Conservation (phyloP, 2,797 vertebrate genomes). For the Manis crassicaudata region DNA sequence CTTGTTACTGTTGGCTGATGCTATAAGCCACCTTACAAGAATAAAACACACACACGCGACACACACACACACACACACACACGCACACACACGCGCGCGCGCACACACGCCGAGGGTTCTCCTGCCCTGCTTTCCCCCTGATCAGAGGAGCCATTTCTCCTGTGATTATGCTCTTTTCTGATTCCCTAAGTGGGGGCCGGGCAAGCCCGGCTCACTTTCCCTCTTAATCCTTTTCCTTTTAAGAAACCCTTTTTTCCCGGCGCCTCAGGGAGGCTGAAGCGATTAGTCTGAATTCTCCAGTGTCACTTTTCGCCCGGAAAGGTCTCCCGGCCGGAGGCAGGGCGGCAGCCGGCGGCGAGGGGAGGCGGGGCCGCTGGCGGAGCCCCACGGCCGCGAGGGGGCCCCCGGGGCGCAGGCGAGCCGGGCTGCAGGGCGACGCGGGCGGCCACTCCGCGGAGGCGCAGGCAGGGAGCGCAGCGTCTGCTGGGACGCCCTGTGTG, state of each 20-base stretch:
- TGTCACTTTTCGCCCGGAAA: conserved; percentile 62
- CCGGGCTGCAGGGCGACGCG: background rate
- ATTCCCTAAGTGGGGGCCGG: conserved; percentile 42
- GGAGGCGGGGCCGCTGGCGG: background rate
- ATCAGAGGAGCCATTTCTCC: conserved; percentile 6
- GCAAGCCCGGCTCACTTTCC: conserved; percentile 64
- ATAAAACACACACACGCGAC: background rate
- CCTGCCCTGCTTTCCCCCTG: background rate
- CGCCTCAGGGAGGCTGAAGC: conserved; percentile 61
- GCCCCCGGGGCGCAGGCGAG: conserved; percentile 60
- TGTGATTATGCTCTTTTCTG: conserved; percentile 56
- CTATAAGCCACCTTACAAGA: background rate
- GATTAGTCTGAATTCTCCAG: conserved; percentile 69
- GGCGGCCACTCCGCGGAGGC: conserved; percentile 78
- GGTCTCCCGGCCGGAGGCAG: conserved; percentile 63
- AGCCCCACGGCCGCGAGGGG: too few relatives aligned
- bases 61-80: too few relatives aligned
- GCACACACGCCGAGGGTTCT: background rate
- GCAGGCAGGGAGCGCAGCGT: conserved; percentile 73
- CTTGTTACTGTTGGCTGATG: background rate
- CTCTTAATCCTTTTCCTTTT: conserved; percentile 64
- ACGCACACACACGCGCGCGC: too few relatives aligned
- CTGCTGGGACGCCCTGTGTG: conserved; percentile 69
- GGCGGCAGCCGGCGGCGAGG: background rate
- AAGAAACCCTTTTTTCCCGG: conserved; percentile 29